Conservation (phyloP, 2,888 invertebrate species). For the Pristionchus mayeri region DNA sequence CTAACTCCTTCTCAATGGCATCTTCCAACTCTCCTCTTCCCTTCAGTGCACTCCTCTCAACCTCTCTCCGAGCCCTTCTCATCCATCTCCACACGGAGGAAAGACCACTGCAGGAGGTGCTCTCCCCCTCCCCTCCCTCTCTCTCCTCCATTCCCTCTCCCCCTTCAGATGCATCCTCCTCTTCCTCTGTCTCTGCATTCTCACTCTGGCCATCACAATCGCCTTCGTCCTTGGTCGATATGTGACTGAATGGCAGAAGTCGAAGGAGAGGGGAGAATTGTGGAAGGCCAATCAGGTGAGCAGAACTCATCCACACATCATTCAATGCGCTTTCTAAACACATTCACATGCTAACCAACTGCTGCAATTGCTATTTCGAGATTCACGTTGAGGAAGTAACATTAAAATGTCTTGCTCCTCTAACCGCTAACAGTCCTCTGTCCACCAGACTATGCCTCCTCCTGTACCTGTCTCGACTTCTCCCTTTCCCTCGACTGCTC, state of each 20-base stretch:
- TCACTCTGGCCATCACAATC: constrained; percentile 30
- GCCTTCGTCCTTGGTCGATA: constrained; percentile 44
- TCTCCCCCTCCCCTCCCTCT: background rate
- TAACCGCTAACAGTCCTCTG: background rate
- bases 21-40: too few species aligned
- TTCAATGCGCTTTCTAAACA: background rate
- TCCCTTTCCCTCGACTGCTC: background rate
- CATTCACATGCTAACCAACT: constrained; percentile 8
- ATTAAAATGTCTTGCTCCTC: too few species aligned
- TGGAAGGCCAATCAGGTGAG: background rate
- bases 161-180: constrained; percentile 46
- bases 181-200: constrained; percentile 40
- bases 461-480: background rate
- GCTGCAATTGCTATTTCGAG: background rate
- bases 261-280: background rate
- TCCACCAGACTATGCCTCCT: background rate
- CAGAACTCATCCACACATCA: background rate
- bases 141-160: background rate
- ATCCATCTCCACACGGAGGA: constrained; percentile 32
- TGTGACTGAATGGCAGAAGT: constrained; percentile 40
- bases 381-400: background rate
- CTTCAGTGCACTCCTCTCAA: background rate
- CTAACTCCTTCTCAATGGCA: background rate
- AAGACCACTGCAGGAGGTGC: constrained; percentile 47
- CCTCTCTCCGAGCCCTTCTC: constrained; percentile 24